Evolutionary conservation across 2,113 vertebrate species (phyloP), one percentile per base, ranked within the genome.

Genomic region (Menidia beryllina): DNA sequence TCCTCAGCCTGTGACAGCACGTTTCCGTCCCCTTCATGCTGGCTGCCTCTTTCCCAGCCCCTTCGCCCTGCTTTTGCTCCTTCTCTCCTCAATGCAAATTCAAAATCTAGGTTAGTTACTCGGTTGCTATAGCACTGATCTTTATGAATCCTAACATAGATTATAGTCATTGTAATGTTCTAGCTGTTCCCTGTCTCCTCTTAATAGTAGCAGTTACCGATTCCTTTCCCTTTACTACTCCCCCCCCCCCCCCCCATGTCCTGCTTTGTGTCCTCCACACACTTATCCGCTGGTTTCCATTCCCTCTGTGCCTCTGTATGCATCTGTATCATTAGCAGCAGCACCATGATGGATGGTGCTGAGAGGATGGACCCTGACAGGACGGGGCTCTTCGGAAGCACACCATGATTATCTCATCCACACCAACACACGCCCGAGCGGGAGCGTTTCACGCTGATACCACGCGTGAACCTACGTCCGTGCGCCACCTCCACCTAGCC

Each of bases 11-110:
- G 75, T 86, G 87, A 88, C 88, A 83, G 82, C 81, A 80, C 82
- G 69, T 87, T 86, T 83, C 76, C 82, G 83, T 73, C 58, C 66
- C 80, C 84, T 86, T 88, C 87, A 88, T 86, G 87, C 84, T 74
- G 75, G 52, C 52, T 87, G 81, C 83, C 52, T 86, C 75, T 77
- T 56, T 56, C 60, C 34, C 75, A 70, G 68, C 63, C 52, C 24
- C 34, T 64, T 23, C 39, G 14, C 19, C 5, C 17, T 23, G 41
- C 13, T 49, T 11, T 9, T 25, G 19, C 38, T 0, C 20, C 9
- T 34, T 48, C n/a, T 63, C 49, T 75, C 68, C 39, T 21, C 49
- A 75, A 71, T 79, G 25, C 68, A 72, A 69, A 80, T 74, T 51
- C 41, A 57, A 63, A n/a, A 85, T 85, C 72, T 21, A 68, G 62